These are phyloP conservation scores for Daboia siamensis DNA, from an alignment of 2,113 vertebrate species.

Conservation along the genomic window DNA sequence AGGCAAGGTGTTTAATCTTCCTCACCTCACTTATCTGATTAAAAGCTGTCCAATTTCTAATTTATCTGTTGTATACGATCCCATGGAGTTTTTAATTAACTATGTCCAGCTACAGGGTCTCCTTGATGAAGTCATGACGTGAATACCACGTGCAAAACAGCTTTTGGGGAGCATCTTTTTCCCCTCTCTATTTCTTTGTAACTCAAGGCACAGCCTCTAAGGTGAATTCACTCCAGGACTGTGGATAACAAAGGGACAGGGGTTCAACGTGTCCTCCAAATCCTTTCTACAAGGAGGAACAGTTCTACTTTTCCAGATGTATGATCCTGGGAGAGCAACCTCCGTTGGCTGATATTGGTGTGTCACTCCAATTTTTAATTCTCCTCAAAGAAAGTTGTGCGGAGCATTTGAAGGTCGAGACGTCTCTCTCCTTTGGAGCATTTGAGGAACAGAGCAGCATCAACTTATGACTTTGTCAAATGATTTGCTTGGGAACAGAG, in stretches of 20 bases:
- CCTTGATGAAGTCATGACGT: background rate
- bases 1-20: background rate
- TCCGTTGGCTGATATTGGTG: background rate
- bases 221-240: background rate
- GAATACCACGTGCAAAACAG: background rate
- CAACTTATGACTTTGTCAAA: conserved; percentile 18
- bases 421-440: background rate
- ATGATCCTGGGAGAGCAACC: background rate
- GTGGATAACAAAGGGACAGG: background rate
- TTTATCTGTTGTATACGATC: conserved; percentile 7
- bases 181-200: background rate
- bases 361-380: conserved; percentile 28
- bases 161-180: background rate
- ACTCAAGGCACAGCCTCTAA: background rate
- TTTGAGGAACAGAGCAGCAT: background rate
- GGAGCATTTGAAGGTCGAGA: background rate
- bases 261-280: conserved; percentile 9
- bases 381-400: background rate
- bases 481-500: background rate
- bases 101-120: background rate
- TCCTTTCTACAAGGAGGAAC: background rate
- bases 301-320: background rate
- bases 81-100: background rate
- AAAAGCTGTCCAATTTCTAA: conserved; percentile 14
- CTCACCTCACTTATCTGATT: background rate